phyloP scores from a whole-genome alignment of 2,113 vertebrate species.

The Scomber colias region DNA sequence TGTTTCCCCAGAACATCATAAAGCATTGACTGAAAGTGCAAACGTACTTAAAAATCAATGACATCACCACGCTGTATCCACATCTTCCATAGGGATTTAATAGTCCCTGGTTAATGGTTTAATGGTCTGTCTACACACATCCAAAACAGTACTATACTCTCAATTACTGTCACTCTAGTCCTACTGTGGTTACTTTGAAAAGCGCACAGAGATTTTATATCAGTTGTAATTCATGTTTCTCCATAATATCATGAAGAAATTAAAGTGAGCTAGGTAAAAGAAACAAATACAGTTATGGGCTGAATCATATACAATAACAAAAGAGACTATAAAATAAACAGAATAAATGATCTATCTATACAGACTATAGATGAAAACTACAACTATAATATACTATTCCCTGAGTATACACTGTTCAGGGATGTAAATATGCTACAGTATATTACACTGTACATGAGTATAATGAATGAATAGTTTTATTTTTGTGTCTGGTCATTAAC shows the following conservation, averaged over 20 bases:
- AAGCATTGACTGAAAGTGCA: background rate
- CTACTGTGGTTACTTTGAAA: background rate
- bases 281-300: too few relatives aligned
- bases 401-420: too few relatives aligned
- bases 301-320: too few relatives aligned
- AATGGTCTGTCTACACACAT: constrained; percentile 31
- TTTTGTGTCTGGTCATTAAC: too few relatives aligned
- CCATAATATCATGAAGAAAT: background rate
- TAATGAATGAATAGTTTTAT: too few relatives aligned
- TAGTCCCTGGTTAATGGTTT: background rate
- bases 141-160: background rate
- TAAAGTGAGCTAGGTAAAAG: too few relatives aligned
- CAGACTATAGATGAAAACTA: too few relatives aligned
- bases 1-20: background rate
- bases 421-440: too few relatives aligned
- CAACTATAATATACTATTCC: too few relatives aligned
- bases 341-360: too few relatives aligned
- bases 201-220: background rate
- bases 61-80: constrained; percentile 67
- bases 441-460: too few relatives aligned
- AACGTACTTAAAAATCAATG: constrained; percentile 46
- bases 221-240: background rate
- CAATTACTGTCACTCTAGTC: background rate
- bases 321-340: too few relatives aligned
- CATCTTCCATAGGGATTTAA: constrained; percentile 57